Conservation (phyloP, 2,113 vertebrate genomes). For the Platysteira castanea region DNA sequence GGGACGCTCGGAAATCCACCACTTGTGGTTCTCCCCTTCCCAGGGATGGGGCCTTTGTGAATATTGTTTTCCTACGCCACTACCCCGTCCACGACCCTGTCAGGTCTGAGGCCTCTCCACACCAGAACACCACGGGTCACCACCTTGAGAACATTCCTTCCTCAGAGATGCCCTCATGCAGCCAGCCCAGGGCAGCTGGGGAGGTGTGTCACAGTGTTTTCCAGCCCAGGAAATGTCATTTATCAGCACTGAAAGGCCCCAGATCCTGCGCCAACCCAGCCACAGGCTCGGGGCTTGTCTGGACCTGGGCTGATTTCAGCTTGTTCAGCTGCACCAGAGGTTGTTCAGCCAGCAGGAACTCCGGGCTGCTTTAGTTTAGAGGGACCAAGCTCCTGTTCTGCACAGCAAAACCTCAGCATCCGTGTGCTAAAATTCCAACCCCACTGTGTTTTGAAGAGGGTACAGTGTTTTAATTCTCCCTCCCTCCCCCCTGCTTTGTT, state of each 20-base stretch:
- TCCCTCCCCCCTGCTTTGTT: accelerated
- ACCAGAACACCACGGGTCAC: background rate
- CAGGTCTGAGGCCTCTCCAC: background rate
- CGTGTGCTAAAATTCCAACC: background rate
- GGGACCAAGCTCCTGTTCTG: background rate
- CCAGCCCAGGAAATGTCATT: background rate
- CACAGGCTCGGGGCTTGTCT: background rate
- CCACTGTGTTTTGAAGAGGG: background rate
- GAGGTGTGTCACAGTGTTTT: background rate
- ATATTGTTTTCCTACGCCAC: background rate
- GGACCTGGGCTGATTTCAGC: background rate
- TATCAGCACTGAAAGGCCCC: background rate
- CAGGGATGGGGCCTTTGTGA: background rate
- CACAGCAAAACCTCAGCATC: background rate
- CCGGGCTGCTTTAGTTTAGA: background rate
- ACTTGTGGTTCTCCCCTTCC: background rate
- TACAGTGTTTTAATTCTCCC: background rate
- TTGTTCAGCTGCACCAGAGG: background rate
- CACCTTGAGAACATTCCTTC: accelerated
- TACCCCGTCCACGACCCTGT: background rate
- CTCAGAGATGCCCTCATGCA: background rate
- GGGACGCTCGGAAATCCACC: background rate
- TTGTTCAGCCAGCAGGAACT: background rate
- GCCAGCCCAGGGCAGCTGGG: background rate
- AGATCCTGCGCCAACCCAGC: background rate